Percentiles rank a stretch among this genome's conserved stretches.
These are phyloP conservation scores for Keiferia lycopersicella DNA, from an alignment of 2,888 invertebrate species.

Conservation along the genomic window DNA sequence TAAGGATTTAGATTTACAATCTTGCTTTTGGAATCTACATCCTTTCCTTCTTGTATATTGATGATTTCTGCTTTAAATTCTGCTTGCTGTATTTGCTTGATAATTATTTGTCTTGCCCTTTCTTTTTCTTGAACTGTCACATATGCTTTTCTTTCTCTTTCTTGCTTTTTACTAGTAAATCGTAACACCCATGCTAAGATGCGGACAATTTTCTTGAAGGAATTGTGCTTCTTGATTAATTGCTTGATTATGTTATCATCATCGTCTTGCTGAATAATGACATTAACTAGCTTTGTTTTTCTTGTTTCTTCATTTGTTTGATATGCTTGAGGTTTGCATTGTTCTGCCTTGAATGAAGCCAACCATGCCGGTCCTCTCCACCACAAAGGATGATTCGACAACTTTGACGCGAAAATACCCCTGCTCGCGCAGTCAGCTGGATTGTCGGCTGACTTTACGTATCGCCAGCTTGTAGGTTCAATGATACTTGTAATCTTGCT, in stretches of 20 bases:
- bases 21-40: constrained; percentile 21
- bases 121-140: constrained; percentile 26
- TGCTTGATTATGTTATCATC: neutral
- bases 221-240: constrained; percentile 20
- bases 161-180: constrained; percentile 16
- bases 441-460: constrained; percentile 33
- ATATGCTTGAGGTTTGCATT: neutral
- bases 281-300: constrained; percentile 23
- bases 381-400: too few species aligned
- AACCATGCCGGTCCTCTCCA: too few species aligned
- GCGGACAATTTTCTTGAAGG: constrained; percentile 22
- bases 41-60: constrained; percentile 17
- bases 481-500: too few species aligned
- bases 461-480: too few species aligned
- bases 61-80: constrained; percentile 28
- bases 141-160: constrained; percentile 17
- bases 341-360: too few species aligned
- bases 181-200: constrained; percentile 28
- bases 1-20: constrained; percentile 25
- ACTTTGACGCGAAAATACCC: constrained; percentile 28
- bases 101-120: constrained; percentile 24
- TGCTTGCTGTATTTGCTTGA: constrained; percentile 23
- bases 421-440: constrained; percentile 32
- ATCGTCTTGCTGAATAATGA: neutral
- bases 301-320: constrained; percentile 18